Evolutionary conservation across 2,888 invertebrate species (phyloP), one percentile per base, ranked within the genome.

Genomic region (Leptinotarsa juncta): DNA sequence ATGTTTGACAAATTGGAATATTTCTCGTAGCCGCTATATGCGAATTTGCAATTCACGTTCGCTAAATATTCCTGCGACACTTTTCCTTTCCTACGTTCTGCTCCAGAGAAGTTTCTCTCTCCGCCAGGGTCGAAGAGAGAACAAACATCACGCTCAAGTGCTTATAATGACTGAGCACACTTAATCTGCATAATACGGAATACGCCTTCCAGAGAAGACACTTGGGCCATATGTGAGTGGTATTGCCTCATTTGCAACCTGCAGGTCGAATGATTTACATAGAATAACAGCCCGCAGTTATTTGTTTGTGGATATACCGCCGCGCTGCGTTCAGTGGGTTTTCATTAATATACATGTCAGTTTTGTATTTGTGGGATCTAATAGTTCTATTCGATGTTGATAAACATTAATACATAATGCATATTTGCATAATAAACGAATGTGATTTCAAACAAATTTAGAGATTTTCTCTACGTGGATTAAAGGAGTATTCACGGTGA

Each of bases 111-210:
- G 26, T 4, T 60, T 5, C 26, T 60, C 60, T 60, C 12, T 55
- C 42, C 18, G 12, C 15, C 71, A 60, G 67, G 74, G 76, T 74
- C 73, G 71, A 69, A 75, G 71, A 72, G 73, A 83, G 83, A 84
- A 82, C 85, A 86, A 86, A 86, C 86, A 87, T 79, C 84, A 84
- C 85, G 86, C 85, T 85, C 85, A 84, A 85, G 84, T 85, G 86
- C 82, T 82, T 84, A 84, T 87, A 86, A 87, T 86, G 87, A 87
- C 86, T 86, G 86, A 85, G 85, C 86, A 87, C 85, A 87, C 86
- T 86, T 84, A 83, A 87, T 87, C 86, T 86, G 85, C 87, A 87
- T 86, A 86, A 83, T 84, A 83, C 81, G 79, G 78, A 78, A 80
- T 80, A 76, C 80, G 82, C 80, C 83, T 78, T 76, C 79, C 69